Conservation (phyloP, 1,140 invertebrate genomes). For the Drosophila persimilis region DNA sequence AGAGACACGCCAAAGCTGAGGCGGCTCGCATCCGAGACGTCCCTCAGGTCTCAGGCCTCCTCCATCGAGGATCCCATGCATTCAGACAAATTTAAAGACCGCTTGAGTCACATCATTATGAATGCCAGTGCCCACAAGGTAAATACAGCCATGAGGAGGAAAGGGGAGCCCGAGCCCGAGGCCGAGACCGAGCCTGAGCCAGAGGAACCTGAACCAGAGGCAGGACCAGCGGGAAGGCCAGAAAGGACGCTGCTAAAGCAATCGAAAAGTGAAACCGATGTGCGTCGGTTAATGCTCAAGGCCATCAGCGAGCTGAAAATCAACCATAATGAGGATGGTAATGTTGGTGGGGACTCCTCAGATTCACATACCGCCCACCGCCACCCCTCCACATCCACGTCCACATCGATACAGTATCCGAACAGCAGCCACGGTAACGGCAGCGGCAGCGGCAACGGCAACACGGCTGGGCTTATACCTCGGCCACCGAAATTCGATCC, state of each 20-base stretch:
- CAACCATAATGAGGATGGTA: slow-evolving; percentile 51
- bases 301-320: slow-evolving; percentile 71
- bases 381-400: neutral
- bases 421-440: neutral
- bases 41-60: slow-evolving; percentile 52
- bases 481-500: slow-evolving; percentile 82
- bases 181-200: slow-evolving; percentile 1
- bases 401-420: neutral
- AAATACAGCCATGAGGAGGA: slow-evolving; percentile 20
- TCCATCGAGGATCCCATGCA: slow-evolving; percentile 71
- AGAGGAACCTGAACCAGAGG: slow-evolving; percentile 10
- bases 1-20: neutral
- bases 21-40: slow-evolving; percentile 39
- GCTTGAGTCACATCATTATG: slow-evolving; percentile 68
- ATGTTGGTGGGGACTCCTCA: slow-evolving; percentile 35
- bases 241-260: slow-evolving; percentile 65
- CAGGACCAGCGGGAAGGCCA: slow-evolving; percentile 1
- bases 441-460: no score
- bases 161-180: slow-evolving; percentile 4
- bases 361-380: neutral
- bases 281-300: slow-evolving; percentile 66
- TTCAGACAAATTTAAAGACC: slow-evolving; percentile 76
- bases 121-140: slow-evolving; percentile 45
- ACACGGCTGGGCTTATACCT: slow-evolving; percentile 52
- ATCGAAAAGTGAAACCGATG: slow-evolving; percentile 80